Percentiles rank a stretch among this genome's conserved stretches.
phyloP scores from a whole-genome alignment of 1,140 invertebrate genomes.

The Watersipora subatra region DNA sequence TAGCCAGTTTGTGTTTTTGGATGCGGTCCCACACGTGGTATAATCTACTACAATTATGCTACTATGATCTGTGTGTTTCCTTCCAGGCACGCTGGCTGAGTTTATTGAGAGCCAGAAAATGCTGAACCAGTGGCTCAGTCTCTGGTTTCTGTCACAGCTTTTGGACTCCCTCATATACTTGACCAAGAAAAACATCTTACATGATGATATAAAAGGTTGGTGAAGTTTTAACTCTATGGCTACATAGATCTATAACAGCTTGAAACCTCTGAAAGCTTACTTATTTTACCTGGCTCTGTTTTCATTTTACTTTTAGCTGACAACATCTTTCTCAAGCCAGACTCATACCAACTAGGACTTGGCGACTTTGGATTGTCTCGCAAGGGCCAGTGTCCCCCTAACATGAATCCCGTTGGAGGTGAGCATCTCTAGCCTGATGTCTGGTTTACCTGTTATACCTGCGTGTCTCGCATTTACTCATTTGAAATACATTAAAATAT shows the following conservation, averaged over 20 bases:
- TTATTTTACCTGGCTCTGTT: too few species aligned
- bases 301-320: conserved; percentile 26
- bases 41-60: too few species aligned
- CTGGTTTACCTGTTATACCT: too few species aligned
- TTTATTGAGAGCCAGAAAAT: conserved; percentile 20
- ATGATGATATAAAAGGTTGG: conserved; percentile 32
- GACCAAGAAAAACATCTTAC: conserved; percentile 19
- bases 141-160: conserved; percentile 24
- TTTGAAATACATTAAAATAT: too few species aligned
- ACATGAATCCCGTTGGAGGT: not conserved
- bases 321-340: conserved; percentile 22
- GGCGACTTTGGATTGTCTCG: conserved; percentile 27
- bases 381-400: not conserved
- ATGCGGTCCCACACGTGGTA: too few species aligned
- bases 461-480: too few species aligned
- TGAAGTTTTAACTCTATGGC: too few species aligned
- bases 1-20: too few species aligned
- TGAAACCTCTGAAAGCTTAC: too few species aligned
- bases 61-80: too few species aligned
- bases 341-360: conserved; percentile 14
- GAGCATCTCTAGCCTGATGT: too few species aligned
- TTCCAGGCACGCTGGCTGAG: conserved; percentile 19
- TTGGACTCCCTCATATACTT: conserved; percentile 22
- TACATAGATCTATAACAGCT: too few species aligned
- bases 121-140: conserved; percentile 20